These are phyloP conservation scores for Sylvilagus floridanus DNA, from an alignment of 2,797 vertebrate species.

Conservation along the genomic window DNA sequence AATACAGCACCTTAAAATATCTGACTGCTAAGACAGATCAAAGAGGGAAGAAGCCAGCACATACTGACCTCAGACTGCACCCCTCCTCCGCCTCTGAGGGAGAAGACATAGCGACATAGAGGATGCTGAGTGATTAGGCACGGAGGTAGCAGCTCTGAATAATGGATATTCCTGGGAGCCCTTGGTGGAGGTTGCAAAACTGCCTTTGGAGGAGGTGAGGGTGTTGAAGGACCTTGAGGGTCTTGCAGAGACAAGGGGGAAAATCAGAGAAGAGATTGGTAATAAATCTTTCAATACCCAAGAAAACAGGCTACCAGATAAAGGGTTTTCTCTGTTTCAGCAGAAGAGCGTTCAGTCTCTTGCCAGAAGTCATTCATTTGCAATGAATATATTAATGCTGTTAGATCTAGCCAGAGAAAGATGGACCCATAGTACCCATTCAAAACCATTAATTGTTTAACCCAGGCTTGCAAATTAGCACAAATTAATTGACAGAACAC, in stretches of 20 bases:
- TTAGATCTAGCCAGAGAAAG: not conserved
- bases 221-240: conserved; percentile 62
- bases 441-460: conserved; percentile 77
- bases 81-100: conserved; percentile 26
- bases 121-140: not conserved
- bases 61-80: conserved; percentile 37
- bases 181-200: not conserved
- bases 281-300: conserved; percentile 81
- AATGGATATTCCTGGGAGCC: conserved; percentile 42
- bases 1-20: conserved; percentile 28
- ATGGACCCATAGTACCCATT: not conserved
- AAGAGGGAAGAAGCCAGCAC: conserved; percentile 13
- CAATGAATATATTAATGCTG: not conserved
- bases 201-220: not conserved
- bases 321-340: conserved; percentile 9
- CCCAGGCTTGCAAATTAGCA: conserved; percentile 78
- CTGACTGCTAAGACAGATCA: conserved; percentile 41
- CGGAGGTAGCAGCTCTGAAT: conserved; percentile 52
- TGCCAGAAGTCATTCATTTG: not conserved
- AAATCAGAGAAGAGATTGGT: conserved; percentile 76
- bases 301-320: conserved; percentile 64
- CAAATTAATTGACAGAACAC: conserved; percentile 77
- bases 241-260: conserved; percentile 41
- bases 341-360: not conserved
- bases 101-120: not conserved